phyloP scores from a whole-genome alignment of 2,113 vertebrate genomes.

The Hymenochirus boettgeri region DNA sequence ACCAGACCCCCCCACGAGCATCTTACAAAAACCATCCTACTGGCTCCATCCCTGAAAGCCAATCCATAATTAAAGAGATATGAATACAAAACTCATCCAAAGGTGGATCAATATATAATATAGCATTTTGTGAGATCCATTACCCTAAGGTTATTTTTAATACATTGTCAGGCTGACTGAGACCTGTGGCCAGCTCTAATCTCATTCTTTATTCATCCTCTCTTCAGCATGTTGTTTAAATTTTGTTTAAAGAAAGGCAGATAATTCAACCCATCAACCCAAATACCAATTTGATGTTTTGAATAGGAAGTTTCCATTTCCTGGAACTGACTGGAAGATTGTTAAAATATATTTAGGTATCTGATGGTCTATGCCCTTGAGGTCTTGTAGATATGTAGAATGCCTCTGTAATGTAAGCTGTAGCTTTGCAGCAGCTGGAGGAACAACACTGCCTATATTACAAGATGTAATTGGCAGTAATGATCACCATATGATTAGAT shows the following conservation, averaged over 20 bases:
- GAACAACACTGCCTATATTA: too few species aligned
- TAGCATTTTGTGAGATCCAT: constrained; percentile 38
- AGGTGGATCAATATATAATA: constrained; percentile 39
- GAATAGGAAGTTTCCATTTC: neutral
- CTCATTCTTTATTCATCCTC: constrained; percentile 20
- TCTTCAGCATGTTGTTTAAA: constrained; percentile 18
- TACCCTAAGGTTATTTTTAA: constrained; percentile 43
- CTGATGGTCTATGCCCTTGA: too few species aligned
- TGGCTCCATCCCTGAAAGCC: constrained; percentile 37
- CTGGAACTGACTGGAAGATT: neutral
- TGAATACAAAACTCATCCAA: constrained; percentile 42
- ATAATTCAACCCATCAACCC: constrained; percentile 6
- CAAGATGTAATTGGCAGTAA: too few species aligned
- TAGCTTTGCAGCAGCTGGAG: too few species aligned
- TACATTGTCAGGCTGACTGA: constrained; percentile 32
- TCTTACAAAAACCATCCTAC: constrained; percentile 20
- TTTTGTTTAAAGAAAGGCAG: constrained; percentile 20
- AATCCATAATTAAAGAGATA: constrained; percentile 43
- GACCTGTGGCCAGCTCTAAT: constrained; percentile 22
- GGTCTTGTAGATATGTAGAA: too few species aligned
- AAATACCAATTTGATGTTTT: neutral
- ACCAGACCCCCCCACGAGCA: constrained; percentile 4
- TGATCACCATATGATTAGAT: too few species aligned
- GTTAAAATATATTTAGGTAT: neutral
- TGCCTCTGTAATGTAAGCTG: too few species aligned